Percentiles rank a stretch among this genome's conserved stretches.
Evolutionary conservation across 2,797 vertebrate genomes (phyloP).

Genomic region (Leptatherina wallacei): DNA sequence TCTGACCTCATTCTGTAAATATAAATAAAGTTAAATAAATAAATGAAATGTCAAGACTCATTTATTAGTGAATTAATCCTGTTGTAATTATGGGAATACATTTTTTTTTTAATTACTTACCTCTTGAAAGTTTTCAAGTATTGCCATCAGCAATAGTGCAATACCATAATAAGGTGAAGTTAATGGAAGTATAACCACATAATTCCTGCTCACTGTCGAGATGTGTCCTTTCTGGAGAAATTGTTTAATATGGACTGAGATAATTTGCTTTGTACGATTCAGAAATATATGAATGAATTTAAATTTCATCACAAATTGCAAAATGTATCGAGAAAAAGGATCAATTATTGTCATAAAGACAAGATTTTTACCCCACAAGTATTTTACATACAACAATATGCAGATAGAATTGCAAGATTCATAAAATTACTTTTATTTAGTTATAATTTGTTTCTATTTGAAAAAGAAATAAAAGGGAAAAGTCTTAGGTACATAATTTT

Average conservation of each 20-base stretch:
- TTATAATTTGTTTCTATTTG: no score
- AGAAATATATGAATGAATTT: not conserved
- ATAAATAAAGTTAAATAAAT: not conserved
- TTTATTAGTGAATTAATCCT: not conserved
- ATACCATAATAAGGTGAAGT: no score
- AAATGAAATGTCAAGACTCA: not conserved
- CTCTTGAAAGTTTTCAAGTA: not conserved
- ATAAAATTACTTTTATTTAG: no score
- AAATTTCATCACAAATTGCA: not conserved
- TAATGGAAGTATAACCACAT: no score
- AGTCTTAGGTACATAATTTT: not conserved
- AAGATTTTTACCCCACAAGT: not conserved
- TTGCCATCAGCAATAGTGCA: no score
- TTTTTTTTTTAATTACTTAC: not conserved
- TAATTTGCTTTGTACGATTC: no score
- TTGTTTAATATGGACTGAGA: no score
- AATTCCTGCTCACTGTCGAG: no score
- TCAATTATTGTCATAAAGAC: not conserved
- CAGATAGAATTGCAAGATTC: not conserved
- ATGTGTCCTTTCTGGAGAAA: not conserved
- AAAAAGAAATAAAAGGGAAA: no score
- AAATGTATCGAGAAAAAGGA: not conserved
- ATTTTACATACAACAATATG: not conserved
- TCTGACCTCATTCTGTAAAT: no score
- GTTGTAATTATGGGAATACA: not conserved